phyloP scores from a whole-genome alignment of 2,888 invertebrate genomes.

The Dusona sp. region DNA sequence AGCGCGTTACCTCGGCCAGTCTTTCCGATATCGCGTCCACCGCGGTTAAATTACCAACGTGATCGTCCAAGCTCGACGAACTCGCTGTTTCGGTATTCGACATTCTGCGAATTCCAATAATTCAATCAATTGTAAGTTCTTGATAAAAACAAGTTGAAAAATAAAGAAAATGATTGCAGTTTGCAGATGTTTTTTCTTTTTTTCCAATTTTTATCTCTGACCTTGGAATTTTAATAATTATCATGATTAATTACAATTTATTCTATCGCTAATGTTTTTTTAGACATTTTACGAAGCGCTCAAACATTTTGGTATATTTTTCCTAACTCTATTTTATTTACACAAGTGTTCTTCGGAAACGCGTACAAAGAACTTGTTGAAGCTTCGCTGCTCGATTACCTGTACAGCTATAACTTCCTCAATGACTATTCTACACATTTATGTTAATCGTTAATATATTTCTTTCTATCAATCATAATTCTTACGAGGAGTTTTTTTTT shows the following conservation, averaged over 20 bases:
- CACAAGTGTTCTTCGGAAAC: neutral
- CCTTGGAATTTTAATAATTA: neutral
- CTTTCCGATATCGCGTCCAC: conserved; percentile 89
- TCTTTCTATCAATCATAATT: neutral
- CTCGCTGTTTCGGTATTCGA: conserved; percentile 73
- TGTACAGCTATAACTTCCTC: neutral
- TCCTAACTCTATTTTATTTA: neutral
- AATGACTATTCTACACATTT: neutral
- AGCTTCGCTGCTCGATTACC: neutral
- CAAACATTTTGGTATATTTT: neutral
- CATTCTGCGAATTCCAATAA: conserved; percentile 75
- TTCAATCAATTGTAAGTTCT: neutral
- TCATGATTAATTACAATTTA: neutral
- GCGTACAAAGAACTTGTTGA: neutral
- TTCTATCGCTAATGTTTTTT: neutral
- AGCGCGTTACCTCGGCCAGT: conserved; percentile 88
- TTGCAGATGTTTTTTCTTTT: neutral
- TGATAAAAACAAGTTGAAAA: neutral
- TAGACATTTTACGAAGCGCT: neutral
- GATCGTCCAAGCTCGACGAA: conserved; percentile 59
- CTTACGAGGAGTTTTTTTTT: neutral
- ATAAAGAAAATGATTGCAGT: neutral
- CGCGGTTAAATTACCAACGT: conserved; percentile 86
- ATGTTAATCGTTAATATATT: neutral
- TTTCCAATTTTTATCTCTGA: neutral